A percentile compares a stretch with the other conserved stretches of the same genome.
Conservation (phyloP, 2,888 invertebrate species). For the Limenitis camilla region DNA sequence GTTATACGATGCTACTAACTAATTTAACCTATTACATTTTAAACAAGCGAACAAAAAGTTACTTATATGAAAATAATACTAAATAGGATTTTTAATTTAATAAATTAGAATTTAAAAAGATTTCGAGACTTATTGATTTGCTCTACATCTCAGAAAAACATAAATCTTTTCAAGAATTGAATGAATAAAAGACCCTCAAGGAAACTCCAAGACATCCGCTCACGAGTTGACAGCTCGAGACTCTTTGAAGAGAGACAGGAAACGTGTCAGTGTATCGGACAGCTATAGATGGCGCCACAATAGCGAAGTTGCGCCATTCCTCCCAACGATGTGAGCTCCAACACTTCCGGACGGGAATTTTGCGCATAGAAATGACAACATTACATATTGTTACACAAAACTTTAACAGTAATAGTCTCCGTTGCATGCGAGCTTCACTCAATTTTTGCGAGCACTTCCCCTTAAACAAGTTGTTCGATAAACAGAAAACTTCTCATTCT, state of each 20-base stretch:
- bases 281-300: conserved; percentile 70
- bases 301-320: conserved; percentile 51
- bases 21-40: conserved; percentile 10
- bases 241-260: conserved; percentile 71
- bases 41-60: background rate
- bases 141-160: too few species aligned
- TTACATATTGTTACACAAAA: conserved; percentile 70
- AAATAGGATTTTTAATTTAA: too few species aligned
- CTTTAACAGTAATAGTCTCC: conserved; percentile 64
- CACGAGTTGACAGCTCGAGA: conserved; percentile 63
- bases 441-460: conserved; percentile 51
- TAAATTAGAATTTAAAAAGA: too few species aligned
- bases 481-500: conserved; percentile 42
- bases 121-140: too few species aligned
- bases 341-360: conserved; percentile 56
- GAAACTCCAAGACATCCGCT: conserved; percentile 61
- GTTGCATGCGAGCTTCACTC: conserved; percentile 50
- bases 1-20: conserved; percentile 21
- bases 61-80: too few species aligned
- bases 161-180: conserved; percentile 52
- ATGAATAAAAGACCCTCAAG: conserved; percentile 65
- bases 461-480: conserved; percentile 47
- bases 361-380: conserved; percentile 72
- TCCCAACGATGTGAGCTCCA: conserved; percentile 42
- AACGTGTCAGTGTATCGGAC: conserved; percentile 64